phyloP scores from a whole-genome alignment of 2,888 invertebrate genomes.

The Mystacides longicornis region DNA sequence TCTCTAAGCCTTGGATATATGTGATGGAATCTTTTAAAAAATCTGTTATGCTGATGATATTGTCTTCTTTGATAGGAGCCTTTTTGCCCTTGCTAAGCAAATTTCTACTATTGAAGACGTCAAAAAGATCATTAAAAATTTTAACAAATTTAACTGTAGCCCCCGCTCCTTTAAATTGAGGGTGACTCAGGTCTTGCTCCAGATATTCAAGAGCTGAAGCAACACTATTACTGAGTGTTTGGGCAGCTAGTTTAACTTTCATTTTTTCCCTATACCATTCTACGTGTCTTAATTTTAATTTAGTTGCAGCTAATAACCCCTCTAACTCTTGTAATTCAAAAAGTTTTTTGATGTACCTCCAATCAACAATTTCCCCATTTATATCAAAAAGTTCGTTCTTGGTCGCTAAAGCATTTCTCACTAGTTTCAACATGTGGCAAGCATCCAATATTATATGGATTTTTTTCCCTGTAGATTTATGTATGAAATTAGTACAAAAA shows the following conservation, averaged over 20 bases:
- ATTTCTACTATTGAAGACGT: background rate
- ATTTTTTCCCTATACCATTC: background rate
- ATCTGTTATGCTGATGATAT: no score
- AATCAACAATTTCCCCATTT: background rate
- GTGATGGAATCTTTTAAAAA: no score
- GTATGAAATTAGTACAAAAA: no score
- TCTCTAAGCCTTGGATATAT: no score
- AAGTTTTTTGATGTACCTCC: background rate
- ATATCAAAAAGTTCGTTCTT: background rate
- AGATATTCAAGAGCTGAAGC: background rate
- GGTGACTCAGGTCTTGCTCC: background rate
- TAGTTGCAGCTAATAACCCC: background rate
- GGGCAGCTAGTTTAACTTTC: conserved; percentile 1
- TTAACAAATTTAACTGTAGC: background rate
- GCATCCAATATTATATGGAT: background rate
- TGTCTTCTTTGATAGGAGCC: background rate
- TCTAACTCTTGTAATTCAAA: background rate
- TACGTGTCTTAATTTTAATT: background rate
- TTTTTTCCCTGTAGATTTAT: background rate
- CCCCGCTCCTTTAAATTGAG: background rate
- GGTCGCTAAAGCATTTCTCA: background rate
- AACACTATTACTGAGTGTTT: conserved; percentile 2
- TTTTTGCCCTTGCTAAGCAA: background rate
- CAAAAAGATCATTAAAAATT: background rate
- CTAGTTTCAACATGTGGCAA: background rate